phyloP scores from a whole-genome alignment of 1,140 invertebrate species.

The Orchesella cincta region DNA sequence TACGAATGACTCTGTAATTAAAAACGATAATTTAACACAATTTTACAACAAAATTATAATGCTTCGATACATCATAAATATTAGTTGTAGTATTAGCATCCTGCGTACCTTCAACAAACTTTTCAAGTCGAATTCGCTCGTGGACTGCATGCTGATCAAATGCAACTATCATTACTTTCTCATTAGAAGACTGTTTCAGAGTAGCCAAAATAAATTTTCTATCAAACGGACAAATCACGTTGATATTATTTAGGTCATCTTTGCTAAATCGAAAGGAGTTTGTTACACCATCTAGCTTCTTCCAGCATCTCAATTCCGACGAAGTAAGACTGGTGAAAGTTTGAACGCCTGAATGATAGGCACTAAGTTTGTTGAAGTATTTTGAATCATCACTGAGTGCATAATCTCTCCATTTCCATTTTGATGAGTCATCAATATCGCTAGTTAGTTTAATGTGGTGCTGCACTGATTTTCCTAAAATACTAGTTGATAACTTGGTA shows the following conservation, averaged over 20 bases:
- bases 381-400: neutral
- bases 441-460: neutral
- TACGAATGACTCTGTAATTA: neutral
- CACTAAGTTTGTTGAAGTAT: neutral
- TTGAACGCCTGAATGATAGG: neutral
- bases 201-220: slow-evolving; percentile 67
- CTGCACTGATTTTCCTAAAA: neutral
- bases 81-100: slow-evolving; percentile 18
- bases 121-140: slow-evolving; percentile 69
- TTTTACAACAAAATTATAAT: neutral
- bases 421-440: neutral
- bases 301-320: neutral
- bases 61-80: too few relatives aligned
- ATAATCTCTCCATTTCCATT: neutral
- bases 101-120: slow-evolving; percentile 57
- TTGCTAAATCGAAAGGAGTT: slow-evolving; percentile 33
- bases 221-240: slow-evolving; percentile 69
- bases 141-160: slow-evolving; percentile 78
- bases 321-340: neutral
- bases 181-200: slow-evolving; percentile 47
- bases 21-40: neutral
- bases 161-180: slow-evolving; percentile 60
- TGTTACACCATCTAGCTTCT: neutral
- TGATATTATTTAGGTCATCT: slow-evolving; percentile 37
- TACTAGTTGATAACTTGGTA: neutral